A percentile compares a stretch with the other conserved stretches of the same genome.
Conservation (phyloP, 2,888 invertebrate genomes). For the Meliscaeva auricollis region DNA sequence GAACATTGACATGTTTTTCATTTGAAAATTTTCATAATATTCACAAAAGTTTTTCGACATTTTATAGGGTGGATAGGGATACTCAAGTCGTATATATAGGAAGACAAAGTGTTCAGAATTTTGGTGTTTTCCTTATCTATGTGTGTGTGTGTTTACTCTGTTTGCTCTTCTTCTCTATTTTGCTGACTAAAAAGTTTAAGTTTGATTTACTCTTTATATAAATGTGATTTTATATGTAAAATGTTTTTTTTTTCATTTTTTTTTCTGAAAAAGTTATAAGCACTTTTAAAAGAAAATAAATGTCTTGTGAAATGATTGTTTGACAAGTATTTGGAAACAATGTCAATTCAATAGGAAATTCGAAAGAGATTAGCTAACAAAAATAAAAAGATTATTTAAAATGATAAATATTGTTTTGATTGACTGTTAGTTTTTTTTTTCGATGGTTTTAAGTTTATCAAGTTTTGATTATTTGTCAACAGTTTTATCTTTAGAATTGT, state of each 20-base stretch:
- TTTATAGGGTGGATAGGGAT: conserved; percentile 11
- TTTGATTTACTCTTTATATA: conserved; percentile 44
- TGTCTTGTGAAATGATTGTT: conserved; percentile 28
- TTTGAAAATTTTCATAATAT: conserved; percentile 71
- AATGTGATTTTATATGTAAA: conserved; percentile 37
- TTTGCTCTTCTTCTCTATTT: conserved; percentile 16
- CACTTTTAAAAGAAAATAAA: conserved; percentile 35
- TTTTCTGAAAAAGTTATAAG: conserved; percentile 18
- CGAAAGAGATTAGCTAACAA: conserved; percentile 28
- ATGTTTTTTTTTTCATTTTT: neutral
- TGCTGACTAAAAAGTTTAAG: conserved; percentile 35
- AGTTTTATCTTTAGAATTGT: neutral
- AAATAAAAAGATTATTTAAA: conserved; percentile 6
- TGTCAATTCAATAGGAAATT: conserved; percentile 40
- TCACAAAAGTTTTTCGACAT: conserved; percentile 59
- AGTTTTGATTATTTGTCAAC: neutral
- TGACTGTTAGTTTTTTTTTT: neutral
- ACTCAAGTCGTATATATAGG: neutral
- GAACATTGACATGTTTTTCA: conserved; percentile 73
- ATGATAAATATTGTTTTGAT: conserved; percentile 4
- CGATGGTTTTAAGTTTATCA: neutral
- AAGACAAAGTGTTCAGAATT: conserved; percentile 55
- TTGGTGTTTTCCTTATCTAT: conserved; percentile 33
- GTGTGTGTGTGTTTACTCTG: neutral
- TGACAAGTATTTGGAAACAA: conserved; percentile 59